These are phyloP conservation scores for Leptinotarsa defecta DNA, from an alignment of 1,140 invertebrate species.

Conservation along the genomic window DNA sequence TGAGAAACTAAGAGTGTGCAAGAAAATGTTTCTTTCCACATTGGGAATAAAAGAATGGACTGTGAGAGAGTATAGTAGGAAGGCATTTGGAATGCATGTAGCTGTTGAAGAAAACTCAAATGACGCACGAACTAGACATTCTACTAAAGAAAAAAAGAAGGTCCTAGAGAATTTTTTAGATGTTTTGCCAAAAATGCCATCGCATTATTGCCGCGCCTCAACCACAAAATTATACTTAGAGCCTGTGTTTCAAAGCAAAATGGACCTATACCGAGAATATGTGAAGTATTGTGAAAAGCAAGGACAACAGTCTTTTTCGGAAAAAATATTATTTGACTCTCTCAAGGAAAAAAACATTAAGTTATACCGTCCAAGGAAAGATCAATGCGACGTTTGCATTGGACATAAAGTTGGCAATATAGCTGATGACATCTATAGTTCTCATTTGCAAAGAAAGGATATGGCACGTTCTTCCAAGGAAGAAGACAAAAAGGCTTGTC, in stretches of 20 bases:
- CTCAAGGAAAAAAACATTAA: slow-evolving; percentile 37
- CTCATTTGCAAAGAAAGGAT: slow-evolving; percentile 44
- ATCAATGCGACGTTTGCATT: slow-evolving; percentile 45
- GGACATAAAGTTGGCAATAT: slow-evolving; percentile 46
- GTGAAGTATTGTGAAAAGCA: background rate
- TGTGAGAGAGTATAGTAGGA: background rate
- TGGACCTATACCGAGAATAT: background rate
- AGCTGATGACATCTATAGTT: slow-evolving; percentile 44
- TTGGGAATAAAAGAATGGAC: slow-evolving; percentile 5
- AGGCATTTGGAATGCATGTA: background rate
- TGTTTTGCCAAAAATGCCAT: background rate
- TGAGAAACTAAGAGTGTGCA: background rate
- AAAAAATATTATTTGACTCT: slow-evolving; percentile 28
- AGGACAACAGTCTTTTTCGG: slow-evolving; percentile 17
- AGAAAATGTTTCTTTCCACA: slow-evolving; percentile 6
- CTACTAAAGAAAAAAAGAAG: background rate
- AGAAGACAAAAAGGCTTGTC: slow-evolving; percentile 40
- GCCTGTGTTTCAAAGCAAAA: background rate
- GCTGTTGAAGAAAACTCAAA: background rate
- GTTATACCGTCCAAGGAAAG: slow-evolving; percentile 42
- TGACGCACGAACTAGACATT: background rate
- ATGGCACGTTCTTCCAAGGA: slow-evolving; percentile 42
- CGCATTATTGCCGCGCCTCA: slow-evolving; percentile 7
- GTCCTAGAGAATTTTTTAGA: background rate
- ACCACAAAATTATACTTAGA: background rate